Conservation (phyloP, 2,797 vertebrate genomes). For the Caiman crocodilus region DNA sequence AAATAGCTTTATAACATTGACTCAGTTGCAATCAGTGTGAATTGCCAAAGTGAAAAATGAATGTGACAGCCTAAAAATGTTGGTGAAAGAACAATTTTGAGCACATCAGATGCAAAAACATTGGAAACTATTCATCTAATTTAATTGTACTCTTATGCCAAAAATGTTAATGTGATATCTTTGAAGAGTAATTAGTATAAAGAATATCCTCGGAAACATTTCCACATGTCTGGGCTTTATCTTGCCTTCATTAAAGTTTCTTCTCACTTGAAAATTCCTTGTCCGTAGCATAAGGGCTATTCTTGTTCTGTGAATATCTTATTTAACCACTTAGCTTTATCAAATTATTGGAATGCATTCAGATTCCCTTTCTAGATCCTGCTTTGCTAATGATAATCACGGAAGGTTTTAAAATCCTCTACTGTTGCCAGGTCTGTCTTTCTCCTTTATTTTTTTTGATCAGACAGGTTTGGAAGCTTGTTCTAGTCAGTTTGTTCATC, state of each 20-base stretch:
- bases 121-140: constrained; percentile 79
- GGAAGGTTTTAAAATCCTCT: constrained; percentile 67
- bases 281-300: constrained; percentile 44
- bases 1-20: constrained; percentile 72
- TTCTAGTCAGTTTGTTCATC: constrained; percentile 68
- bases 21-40: constrained; percentile 73
- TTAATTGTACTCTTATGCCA: constrained; percentile 82
- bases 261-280: constrained; percentile 52
- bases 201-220: constrained; percentile 80
- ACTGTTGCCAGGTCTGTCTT: constrained; percentile 74
- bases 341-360: constrained; percentile 80
- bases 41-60: constrained; percentile 69
- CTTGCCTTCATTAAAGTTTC: constrained; percentile 74
- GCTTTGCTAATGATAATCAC: constrained; percentile 80
- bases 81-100: constrained; percentile 67
- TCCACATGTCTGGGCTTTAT: constrained; percentile 83
- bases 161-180: constrained; percentile 78
- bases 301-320: constrained; percentile 68
- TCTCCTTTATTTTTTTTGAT: constrained; percentile 78
- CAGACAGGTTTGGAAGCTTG: constrained; percentile 58
- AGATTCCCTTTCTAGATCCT: constrained; percentile 88
- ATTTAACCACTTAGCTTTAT: constrained; percentile 77
- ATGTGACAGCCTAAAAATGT: constrained; percentile 65
- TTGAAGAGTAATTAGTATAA: constrained; percentile 84
- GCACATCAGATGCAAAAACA: constrained; percentile 76